These are phyloP conservation scores for Chaetodon auriga DNA, from an alignment of 2,113 vertebrate genomes.

Conservation along the genomic window DNA sequence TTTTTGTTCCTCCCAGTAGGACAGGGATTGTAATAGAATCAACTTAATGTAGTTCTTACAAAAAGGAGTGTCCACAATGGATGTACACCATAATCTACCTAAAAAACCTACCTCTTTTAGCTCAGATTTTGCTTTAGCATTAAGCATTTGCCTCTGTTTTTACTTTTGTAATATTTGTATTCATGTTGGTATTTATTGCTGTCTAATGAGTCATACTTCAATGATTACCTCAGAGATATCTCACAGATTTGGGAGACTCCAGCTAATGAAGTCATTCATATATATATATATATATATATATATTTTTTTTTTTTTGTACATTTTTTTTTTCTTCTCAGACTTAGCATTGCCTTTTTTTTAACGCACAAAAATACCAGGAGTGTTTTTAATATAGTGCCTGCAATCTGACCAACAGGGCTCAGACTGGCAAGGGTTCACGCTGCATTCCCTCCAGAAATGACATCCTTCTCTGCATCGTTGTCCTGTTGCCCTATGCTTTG, in stretches of 20 bases:
- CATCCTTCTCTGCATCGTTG: constrained; percentile 39
- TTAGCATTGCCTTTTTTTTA: constrained; percentile 71
- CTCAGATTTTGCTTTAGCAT: constrained; percentile 85
- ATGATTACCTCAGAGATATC: constrained; percentile 88
- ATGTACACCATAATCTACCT: constrained; percentile 85
- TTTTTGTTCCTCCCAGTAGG: constrained; percentile 60
- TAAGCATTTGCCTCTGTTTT: constrained; percentile 85
- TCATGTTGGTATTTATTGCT: constrained; percentile 88
- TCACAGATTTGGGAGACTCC: constrained; percentile 85
- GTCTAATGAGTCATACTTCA: constrained; percentile 85
- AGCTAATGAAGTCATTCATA: constrained; percentile 84
- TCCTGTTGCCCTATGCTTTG: neutral
- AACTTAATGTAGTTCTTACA: constrained; percentile 80
- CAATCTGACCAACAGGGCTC: constrained; percentile 68
- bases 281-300: constrained; percentile 27
- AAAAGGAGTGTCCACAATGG: constrained; percentile 81
- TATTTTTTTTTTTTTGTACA: constrained; percentile 56
- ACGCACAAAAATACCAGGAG: constrained; percentile 75
- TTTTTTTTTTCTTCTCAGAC: constrained; percentile 61
- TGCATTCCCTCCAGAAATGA: constrained; percentile 49
- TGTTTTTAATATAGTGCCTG: constrained; percentile 79
- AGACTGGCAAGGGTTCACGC: constrained; percentile 59
- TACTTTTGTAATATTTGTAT: constrained; percentile 87
- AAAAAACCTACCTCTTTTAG: constrained; percentile 87
- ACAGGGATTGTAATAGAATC: constrained; percentile 81